These are phyloP conservation scores for Chrysocyon brachyurus DNA, from an alignment of 2,797 vertebrate genomes.

Conservation along the genomic window DNA sequence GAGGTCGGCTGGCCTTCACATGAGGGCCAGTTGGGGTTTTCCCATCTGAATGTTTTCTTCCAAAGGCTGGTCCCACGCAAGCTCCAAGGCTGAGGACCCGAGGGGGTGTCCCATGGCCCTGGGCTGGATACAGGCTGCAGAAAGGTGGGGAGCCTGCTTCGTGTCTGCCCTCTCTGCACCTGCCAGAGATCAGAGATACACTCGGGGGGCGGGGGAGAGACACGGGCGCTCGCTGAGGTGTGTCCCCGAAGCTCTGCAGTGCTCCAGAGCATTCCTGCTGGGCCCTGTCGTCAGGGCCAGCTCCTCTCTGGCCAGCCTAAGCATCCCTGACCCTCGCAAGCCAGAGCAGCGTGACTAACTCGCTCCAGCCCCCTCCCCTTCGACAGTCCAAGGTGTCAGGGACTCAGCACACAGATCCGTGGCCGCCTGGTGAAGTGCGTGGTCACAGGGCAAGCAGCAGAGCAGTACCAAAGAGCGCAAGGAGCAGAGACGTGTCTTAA, in stretches of 20 bases:
- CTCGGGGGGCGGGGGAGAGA: background rate
- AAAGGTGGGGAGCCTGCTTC: background rate
- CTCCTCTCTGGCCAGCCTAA: background rate
- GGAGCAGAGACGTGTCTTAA: background rate
- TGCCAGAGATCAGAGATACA: background rate
- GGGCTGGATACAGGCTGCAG: background rate
- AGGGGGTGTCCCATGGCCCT: background rate
- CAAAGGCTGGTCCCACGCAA: background rate
- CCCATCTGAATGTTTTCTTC: background rate
- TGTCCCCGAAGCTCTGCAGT: background rate
- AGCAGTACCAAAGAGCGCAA: background rate
- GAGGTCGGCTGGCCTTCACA: background rate
- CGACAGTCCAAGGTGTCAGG: background rate
- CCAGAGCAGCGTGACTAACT: background rate
- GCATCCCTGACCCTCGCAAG: background rate
- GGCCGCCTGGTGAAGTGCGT: background rate
- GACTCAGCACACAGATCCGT: background rate
- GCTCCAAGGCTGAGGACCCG: background rate
- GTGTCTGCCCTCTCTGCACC: background rate
- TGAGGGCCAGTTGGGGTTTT: background rate
- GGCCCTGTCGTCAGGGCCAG: background rate
- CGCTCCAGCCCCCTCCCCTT: background rate
- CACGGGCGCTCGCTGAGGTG: background rate
- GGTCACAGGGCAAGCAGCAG: background rate
- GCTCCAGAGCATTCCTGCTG: background rate